Evolutionary conservation across 2,888 invertebrate genomes (phyloP).

Genomic region (Dynastes grantii): DNA sequence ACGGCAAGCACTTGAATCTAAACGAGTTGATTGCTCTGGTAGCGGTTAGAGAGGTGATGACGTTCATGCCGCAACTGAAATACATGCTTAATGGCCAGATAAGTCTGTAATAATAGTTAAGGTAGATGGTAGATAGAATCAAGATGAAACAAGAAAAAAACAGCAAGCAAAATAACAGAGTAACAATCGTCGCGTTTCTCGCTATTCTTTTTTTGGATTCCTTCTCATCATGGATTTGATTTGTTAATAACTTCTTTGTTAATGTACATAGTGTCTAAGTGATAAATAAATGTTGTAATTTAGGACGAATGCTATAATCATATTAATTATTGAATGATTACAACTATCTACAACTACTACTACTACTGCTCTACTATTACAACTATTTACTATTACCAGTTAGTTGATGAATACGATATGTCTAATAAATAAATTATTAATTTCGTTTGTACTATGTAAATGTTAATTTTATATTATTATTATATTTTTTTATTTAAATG

Average conservation of each 20-base stretch:
- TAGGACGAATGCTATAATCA: slow-evolving; percentile 14
- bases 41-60: slow-evolving; percentile 87
- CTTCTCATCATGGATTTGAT: slow-evolving; percentile 5
- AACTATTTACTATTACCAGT: slow-evolving; percentile 5
- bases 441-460: slow-evolving; percentile 18
- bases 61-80: slow-evolving; percentile 89
- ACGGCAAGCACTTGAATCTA: slow-evolving; percentile 81
- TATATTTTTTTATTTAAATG: slow-evolving; percentile 33
- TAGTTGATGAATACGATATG: not conserved
- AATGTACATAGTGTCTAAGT: slow-evolving; percentile 42
- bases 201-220: not conserved
- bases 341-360: not conserved
- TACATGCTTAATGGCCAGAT: slow-evolving; percentile 78
- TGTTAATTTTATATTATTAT: slow-evolving; percentile 34
- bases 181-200: not conserved
- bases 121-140: not conserved
- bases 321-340: slow-evolving; percentile 10
- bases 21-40: slow-evolving; percentile 85
- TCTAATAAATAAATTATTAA: slow-evolving; percentile 26
- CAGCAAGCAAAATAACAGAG: not conserved
- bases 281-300: slow-evolving; percentile 41
- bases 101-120: slow-evolving; percentile 33
- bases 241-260: slow-evolving; percentile 35
- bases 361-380: slow-evolving; percentile 1
- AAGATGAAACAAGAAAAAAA: not conserved